phyloP scores from a whole-genome alignment of 2,797 vertebrate genomes.

The Enteromius thamalakanensis region DNA sequence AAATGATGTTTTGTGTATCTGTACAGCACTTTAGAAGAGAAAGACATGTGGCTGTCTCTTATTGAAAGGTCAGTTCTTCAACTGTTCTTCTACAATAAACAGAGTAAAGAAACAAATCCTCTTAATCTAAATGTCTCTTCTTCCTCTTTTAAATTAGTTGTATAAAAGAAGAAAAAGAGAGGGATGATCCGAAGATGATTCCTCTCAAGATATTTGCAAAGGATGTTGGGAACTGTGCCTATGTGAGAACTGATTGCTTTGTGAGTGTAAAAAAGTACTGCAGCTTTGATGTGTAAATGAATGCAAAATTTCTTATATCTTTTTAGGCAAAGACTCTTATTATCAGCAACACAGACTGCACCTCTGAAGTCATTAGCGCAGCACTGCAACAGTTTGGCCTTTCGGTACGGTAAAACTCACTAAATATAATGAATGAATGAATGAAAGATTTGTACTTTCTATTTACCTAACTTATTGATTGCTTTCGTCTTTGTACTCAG shows the following conservation, averaged over 20 bases:
- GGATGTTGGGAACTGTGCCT: constrained; percentile 89
- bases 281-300: not conserved
- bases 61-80: constrained; percentile 81
- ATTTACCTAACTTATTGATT: not conserved
- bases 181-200: constrained; percentile 88
- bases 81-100: not conserved
- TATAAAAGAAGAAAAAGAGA: constrained; percentile 89
- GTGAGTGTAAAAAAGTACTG: not conserved
- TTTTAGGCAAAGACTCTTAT: constrained; percentile 88
- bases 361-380: constrained; percentile 86
- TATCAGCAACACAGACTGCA: constrained; percentile 86
- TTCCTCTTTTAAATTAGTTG: constrained; percentile 70
- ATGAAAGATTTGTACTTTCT: not conserved
- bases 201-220: constrained; percentile 92
- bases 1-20: not conserved
- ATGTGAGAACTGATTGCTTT: constrained; percentile 78
- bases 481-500: constrained; percentile 66
- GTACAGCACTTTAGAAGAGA: constrained; percentile 85
- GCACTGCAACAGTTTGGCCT: constrained; percentile 89
- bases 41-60: constrained; percentile 87
- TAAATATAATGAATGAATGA: not conserved
- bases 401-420: constrained; percentile 5
- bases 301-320: not conserved
- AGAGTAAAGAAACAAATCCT: not conserved
- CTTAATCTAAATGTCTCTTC: not conserved